These are phyloP conservation scores for Dermolepida albohirtum DNA, from an alignment of 2,888 invertebrate genomes.

Conservation along the genomic window DNA sequence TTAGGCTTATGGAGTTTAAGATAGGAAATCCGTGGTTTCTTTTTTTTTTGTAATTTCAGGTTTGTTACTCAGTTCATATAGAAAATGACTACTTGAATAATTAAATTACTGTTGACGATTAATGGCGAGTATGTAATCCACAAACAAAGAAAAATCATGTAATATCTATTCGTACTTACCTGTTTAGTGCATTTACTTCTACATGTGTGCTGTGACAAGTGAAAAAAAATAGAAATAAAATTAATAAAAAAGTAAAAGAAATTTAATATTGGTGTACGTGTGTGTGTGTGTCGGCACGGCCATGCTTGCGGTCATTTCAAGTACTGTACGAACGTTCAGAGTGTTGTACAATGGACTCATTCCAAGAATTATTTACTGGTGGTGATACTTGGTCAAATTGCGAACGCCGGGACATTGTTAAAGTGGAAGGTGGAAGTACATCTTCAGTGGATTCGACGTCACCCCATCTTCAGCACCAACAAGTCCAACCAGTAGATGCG, in stretches of 20 bases:
- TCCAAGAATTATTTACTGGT: conserved; percentile 64
- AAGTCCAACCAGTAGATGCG: conserved; percentile 43
- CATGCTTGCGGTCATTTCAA: conserved; percentile 52
- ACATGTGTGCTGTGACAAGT: not conserved
- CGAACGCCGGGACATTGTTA: conserved; percentile 40
- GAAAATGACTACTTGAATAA: conserved; percentile 6
- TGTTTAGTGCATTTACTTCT: no score
- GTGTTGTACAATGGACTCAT: conserved; percentile 65
- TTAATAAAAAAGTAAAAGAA: not conserved
- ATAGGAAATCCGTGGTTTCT: conserved; percentile 32
- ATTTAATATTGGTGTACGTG: conserved; percentile 29
- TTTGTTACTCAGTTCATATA: conserved; percentile 16
- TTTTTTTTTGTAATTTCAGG: conserved; percentile 31
- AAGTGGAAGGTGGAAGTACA: conserved; percentile 50
- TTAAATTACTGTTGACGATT: conserved; percentile 26
- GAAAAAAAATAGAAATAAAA: not conserved
- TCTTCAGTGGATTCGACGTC: conserved; percentile 72
- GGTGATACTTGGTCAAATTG: conserved; percentile 57
- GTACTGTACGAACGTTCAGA: conserved; percentile 51
- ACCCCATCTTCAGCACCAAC: conserved; percentile 64
- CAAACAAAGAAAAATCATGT: no score
- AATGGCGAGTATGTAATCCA: no score
- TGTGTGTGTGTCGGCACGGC: conserved; percentile 49
- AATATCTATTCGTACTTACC: not conserved
- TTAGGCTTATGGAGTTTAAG: conserved; percentile 18